phyloP scores from a whole-genome alignment of 2,797 vertebrate species.

The Kryptolebias ocellatus region DNA sequence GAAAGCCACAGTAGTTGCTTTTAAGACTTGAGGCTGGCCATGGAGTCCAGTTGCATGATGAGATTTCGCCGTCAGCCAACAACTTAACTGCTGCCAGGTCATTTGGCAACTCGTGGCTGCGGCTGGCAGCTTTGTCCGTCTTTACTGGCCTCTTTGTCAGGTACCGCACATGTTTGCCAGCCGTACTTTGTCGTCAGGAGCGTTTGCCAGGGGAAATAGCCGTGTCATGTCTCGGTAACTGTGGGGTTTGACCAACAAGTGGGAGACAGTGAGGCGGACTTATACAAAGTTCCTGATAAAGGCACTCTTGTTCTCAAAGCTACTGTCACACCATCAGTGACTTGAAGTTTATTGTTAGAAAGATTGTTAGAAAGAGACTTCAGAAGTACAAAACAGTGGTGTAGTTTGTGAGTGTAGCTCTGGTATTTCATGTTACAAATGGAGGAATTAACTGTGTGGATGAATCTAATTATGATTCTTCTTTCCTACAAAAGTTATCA shows the following conservation, averaged over 20 bases:
- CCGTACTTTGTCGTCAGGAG: slow-evolving; percentile 38
- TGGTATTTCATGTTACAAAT: not conserved
- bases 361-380: no score
- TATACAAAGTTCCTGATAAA: slow-evolving; percentile 9
- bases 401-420: not conserved
- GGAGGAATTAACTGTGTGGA: not conserved
- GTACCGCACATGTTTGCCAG: slow-evolving; percentile 46
- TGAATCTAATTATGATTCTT: not conserved
- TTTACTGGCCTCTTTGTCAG: slow-evolving; percentile 43
- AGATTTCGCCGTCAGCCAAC: slow-evolving; percentile 40
- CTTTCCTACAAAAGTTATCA: not conserved
- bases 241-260: slow-evolving; percentile 8
- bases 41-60: slow-evolving; percentile 33
- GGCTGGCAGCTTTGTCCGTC: slow-evolving; percentile 42
- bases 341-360: not conserved
- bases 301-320: slow-evolving; percentile 9
- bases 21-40: slow-evolving; percentile 37
- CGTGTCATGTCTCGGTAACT: slow-evolving; percentile 41
- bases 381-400: no score
- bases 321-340: not conserved
- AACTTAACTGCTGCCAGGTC: slow-evolving; percentile 41
- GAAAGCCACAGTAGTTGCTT: slow-evolving; percentile 29
- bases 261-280: slow-evolving; percentile 3
- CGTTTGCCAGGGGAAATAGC: slow-evolving; percentile 25
- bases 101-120: slow-evolving; percentile 39